A percentile compares a stretch with the other conserved stretches of the same genome.
These are phyloP conservation scores for Drosophila prolongata DNA, from an alignment of 2,888 invertebrate species.

Conservation along the genomic window DNA sequence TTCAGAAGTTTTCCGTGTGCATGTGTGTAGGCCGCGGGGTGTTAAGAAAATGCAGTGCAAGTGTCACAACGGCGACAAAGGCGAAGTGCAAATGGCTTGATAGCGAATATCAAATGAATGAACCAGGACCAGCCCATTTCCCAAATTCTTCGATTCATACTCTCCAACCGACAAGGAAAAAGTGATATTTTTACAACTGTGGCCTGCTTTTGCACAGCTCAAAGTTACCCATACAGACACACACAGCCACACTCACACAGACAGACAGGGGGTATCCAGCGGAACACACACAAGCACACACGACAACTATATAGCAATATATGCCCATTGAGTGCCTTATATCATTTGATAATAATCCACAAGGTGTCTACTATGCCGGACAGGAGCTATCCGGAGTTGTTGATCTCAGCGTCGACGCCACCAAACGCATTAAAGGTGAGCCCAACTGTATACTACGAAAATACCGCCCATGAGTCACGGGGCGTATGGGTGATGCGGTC, in stretches of 20 bases:
- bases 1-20: constrained; percentile 53
- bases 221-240: constrained; percentile 25
- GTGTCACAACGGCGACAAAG: constrained; percentile 46
- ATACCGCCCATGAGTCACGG: constrained; percentile 53
- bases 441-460: constrained; percentile 3
- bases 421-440: constrained; percentile 84
- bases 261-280: constrained; percentile 3
- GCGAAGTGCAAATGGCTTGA: constrained; percentile 70
- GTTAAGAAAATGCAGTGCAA: constrained; percentile 70
- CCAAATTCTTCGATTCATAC: constrained; percentile 55
- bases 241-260: constrained; percentile 15
- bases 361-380: constrained; percentile 85
- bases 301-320: constrained; percentile 70
- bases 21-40: constrained; percentile 66
- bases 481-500: constrained; percentile 58
- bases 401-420: constrained; percentile 84
- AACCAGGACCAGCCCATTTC: constrained; percentile 18
- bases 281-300: constrained; percentile 36
- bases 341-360: constrained; percentile 84
- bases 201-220: constrained; percentile 67
- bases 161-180: constrained; percentile 48
- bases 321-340: constrained; percentile 85
- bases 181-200: constrained; percentile 75
- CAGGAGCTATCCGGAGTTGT: constrained; percentile 84
- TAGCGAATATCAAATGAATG: constrained; percentile 55